Percentiles rank a stretch among this genome's conserved stretches.
Conservation (phyloP, 53 echinoderm and acorn worm species). For the Mesocentrotus franciscanus region DNA sequence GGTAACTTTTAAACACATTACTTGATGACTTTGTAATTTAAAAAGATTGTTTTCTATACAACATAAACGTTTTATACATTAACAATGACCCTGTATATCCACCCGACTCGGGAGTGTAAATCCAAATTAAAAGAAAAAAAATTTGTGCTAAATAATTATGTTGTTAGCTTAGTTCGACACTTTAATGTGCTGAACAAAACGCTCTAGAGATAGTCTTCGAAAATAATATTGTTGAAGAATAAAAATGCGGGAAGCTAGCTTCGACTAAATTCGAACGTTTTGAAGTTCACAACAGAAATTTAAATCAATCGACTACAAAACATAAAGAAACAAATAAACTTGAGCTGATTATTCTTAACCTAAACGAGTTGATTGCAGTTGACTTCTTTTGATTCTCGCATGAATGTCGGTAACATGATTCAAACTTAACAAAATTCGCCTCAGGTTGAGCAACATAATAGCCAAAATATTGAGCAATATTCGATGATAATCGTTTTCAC, state of each 20-base stretch:
- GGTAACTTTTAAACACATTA: not conserved
- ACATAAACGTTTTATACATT: constrained; percentile 12
- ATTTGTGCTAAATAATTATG: not conserved
- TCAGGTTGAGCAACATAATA: not conserved
- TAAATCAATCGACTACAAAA: not conserved
- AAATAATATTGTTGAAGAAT: not conserved
- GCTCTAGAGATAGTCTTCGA: not conserved
- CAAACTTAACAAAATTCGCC: not conserved
- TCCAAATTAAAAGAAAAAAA: not conserved
- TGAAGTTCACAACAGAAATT: constrained; percentile 6
- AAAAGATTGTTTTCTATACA: constrained; percentile 26
- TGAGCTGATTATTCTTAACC: constrained; percentile 34
- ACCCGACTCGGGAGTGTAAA: not conserved
- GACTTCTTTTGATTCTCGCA: not conserved
- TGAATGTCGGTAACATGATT: not conserved
- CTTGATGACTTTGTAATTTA: not conserved
- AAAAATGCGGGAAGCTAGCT: not conserved
- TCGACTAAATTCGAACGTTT: not conserved
- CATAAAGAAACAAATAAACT: constrained; percentile 20
- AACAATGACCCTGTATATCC: constrained; percentile 34
- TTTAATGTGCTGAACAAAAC: not conserved
- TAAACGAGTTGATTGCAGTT: constrained; percentile 32
- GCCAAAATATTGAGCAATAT: not conserved
- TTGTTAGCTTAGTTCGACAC: not conserved
- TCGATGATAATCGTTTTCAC: not conserved